Evolutionary conservation across 2,113 vertebrate genomes (phyloP).

Genomic region (Cricetomys ansorgei): DNA sequence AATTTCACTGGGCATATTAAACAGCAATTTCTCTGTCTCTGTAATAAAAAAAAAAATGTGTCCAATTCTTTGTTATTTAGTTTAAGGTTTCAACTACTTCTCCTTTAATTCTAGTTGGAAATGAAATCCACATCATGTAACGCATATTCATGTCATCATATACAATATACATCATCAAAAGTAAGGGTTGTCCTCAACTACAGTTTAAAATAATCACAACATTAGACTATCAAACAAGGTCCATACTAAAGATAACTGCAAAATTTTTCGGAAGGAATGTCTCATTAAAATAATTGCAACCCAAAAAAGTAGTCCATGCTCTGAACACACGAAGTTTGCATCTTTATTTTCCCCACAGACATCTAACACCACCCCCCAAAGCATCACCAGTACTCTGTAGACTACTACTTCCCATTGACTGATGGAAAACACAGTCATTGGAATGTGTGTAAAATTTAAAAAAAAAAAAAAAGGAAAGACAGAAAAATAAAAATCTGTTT

Average conservation of each 20-base stretch:
- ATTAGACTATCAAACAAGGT: neutral
- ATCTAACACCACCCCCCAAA: neutral
- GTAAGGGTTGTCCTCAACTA: neutral
- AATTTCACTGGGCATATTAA: neutral
- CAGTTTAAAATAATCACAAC: neutral
- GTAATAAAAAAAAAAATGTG: neutral
- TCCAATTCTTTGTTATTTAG: neutral
- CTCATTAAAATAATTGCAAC: constrained; percentile 35
- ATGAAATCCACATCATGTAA: neutral
- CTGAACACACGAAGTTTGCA: constrained; percentile 13
- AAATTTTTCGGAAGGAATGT: neutral
- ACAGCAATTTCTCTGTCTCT: neutral
- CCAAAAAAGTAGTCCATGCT: neutral
- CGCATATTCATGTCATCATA: neutral
- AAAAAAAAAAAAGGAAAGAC: neutral
- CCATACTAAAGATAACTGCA: neutral
- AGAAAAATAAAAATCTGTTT: neutral
- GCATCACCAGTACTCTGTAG: constrained; percentile 9
- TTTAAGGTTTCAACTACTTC: neutral
- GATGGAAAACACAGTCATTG: constrained; percentile 49
- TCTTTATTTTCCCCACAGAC: neutral
- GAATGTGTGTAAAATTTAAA: too few species aligned
- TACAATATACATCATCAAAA: neutral
- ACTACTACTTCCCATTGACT: constrained; percentile 49
- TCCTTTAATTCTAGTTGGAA: constrained; percentile 33